These are phyloP conservation scores for Mungos mungo DNA, from an alignment of 2,113 vertebrate species.

Conservation along the genomic window DNA sequence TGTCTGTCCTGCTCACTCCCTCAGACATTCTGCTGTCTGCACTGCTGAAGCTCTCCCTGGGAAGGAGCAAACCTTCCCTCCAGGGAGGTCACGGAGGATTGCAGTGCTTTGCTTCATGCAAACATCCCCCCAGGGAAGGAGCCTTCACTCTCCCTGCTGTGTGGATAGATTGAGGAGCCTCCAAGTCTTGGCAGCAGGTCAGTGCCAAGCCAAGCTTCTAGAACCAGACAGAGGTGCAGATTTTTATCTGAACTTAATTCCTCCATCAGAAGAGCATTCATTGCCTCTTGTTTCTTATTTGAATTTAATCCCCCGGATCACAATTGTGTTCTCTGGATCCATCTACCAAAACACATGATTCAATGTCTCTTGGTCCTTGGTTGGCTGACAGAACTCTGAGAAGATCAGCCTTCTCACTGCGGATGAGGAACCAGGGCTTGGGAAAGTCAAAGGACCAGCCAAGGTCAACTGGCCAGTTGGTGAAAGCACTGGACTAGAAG, in stretches of 20 bases:
- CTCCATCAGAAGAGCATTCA: background rate
- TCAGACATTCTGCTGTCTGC: background rate
- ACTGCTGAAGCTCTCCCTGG: background rate
- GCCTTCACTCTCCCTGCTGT: constrained; percentile 44
- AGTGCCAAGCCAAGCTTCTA: constrained; percentile 14
- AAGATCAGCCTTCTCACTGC: background rate
- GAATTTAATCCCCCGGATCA: constrained; percentile 51
- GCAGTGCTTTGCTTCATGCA: constrained; percentile 67
- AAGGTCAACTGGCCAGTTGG: background rate
- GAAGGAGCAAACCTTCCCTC: constrained; percentile 69
- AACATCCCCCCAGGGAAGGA: constrained; percentile 45
- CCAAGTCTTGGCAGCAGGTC: constrained; percentile 35
- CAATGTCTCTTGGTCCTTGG: constrained; percentile 33
- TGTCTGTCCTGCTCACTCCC: background rate
- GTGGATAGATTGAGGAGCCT: constrained; percentile 50
- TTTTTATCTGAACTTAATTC: constrained; percentile 47
- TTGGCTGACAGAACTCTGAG: background rate
- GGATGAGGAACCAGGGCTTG: background rate
- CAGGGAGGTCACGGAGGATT: constrained; percentile 74
- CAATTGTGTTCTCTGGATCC: constrained; percentile 33
- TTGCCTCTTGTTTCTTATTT: constrained; percentile 43
- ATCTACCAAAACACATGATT: constrained; percentile 8
- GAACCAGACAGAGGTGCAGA: background rate
- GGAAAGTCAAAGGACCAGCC: background rate
- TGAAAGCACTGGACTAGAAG: background rate